These are phyloP conservation scores for Rhagium mordax DNA, from an alignment of 2,888 invertebrate genomes.

Conservation along the genomic window DNA sequence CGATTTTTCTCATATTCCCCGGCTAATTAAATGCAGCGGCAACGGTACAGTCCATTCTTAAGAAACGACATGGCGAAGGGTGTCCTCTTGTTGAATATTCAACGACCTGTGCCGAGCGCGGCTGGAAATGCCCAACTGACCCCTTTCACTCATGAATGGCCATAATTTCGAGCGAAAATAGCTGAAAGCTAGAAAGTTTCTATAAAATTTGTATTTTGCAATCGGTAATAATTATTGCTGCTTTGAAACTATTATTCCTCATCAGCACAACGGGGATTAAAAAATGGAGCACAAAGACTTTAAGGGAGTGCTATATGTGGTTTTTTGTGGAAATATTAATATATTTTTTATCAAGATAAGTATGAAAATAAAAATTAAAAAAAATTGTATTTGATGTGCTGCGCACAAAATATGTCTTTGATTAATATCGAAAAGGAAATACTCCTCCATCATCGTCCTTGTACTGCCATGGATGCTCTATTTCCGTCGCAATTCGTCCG, in stretches of 20 bases:
- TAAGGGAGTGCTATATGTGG: too few species aligned
- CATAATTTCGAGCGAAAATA: slow-evolving; percentile 1
- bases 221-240: too few species aligned
- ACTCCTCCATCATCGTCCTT: neutral
- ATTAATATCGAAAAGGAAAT: too few species aligned
- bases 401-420: too few species aligned
- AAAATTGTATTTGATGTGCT: too few species aligned
- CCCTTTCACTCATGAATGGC: slow-evolving; percentile 3
- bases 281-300: too few species aligned
- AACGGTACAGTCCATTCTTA: slow-evolving; percentile 40
- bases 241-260: too few species aligned
- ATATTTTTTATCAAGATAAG: too few species aligned
- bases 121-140: slow-evolving; percentile 5
- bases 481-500: neutral
- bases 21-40: slow-evolving; percentile 27
- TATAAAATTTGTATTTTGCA: too few species aligned
- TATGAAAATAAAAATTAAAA: neutral
- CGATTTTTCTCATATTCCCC: slow-evolving; percentile 21
- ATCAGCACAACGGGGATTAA: too few species aligned
- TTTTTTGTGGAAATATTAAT: too few species aligned
- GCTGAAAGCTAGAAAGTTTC: too few species aligned
- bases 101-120: neutral
- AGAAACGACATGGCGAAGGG: slow-evolving; percentile 13
- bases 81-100: slow-evolving; percentile 20
- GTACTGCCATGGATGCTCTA: neutral